Base-by-base conservation (phyloP, 2,888 invertebrate genomes). In the Melanotus villosus region DNA sequence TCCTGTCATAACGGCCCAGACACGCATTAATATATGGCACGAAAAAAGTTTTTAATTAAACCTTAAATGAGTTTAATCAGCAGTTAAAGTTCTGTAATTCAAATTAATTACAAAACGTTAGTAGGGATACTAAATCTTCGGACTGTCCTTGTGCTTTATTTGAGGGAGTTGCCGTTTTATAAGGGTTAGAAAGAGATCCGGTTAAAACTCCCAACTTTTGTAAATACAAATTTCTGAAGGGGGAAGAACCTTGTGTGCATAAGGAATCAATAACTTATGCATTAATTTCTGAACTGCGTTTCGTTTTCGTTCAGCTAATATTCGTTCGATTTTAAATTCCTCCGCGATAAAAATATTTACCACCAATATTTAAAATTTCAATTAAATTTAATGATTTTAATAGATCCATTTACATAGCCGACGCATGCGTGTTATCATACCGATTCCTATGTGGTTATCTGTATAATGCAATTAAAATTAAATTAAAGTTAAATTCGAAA, bases 41-140 rank as follows among this genome's bases (percentile, higher is more conserved):
- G 14, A 47, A 47, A 50, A 36, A 62, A 62, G 50, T 52, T 62
- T 62, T 62, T 62, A 62, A 62, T 62, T 62, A 62, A 62, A 62
- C 50, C 62, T 52, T 50, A 52, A 19, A 60, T 60, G 59, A 60
- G 59, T 60, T 60, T 60, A 60, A 60, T 60, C 59, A 45, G 47
- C 59, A 60, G 59, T 45, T 60, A 45, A 45, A 47, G 19, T 60
- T 60, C 38, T 47, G 30, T 62, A 50, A 34, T 62, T 62, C 50
- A 36, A 62, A 62, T 62, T 50, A 62, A 62, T 62, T 62, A 50
- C 62, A 52, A 52, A 62, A 62, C 36, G 21, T 62, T 62, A 62
- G 38, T 38, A 52, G 62, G 36, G 62, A 50, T 62, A 50, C 50
- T 50, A 50, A 62, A 62, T 52, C 59, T 45, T 47, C 23, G 16